Evolutionary conservation across 2,888 invertebrate species (phyloP).

Genomic region (Didymodactylos carnosus): DNA sequence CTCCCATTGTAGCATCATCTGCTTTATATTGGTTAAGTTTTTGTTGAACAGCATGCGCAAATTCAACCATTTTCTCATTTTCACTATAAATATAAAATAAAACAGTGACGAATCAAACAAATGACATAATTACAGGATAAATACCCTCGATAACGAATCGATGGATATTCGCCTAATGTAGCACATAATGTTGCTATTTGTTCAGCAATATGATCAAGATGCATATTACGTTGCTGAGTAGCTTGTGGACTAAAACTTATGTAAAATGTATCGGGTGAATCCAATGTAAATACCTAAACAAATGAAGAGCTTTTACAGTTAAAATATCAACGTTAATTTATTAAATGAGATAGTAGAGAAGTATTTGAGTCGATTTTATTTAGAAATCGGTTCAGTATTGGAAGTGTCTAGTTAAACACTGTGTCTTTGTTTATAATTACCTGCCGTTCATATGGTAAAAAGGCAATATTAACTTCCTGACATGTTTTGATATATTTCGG

Average conservation of each 20-base stretch:
- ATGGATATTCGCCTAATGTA: slow-evolving; percentile 89
- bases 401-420: too few relatives aligned
- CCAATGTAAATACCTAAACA: slow-evolving; percentile 51
- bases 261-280: slow-evolving; percentile 85
- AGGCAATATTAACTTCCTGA: slow-evolving; percentile 88
- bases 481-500: slow-evolving; percentile 66
- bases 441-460: slow-evolving; percentile 71
- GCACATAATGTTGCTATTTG: slow-evolving; percentile 98
- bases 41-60: slow-evolving; percentile 90
- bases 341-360: too few relatives aligned
- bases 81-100: slow-evolving; percentile 45
- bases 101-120: neutral
- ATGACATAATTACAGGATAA: too few relatives aligned
- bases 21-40: slow-evolving; percentile 98
- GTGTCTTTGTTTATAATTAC: neutral
- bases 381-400: too few relatives aligned
- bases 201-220: slow-evolving; percentile 92
- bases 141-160: slow-evolving; percentile 52
- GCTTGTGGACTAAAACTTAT: slow-evolving; percentile 72
- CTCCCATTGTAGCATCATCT: slow-evolving; percentile 98
- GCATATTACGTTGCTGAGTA: slow-evolving; percentile 57
- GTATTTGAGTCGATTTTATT: too few relatives aligned
- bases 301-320: neutral
- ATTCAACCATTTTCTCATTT: slow-evolving; percentile 84
- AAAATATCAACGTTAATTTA: too few relatives aligned